Base-by-base conservation (phyloP, 2,113 vertebrate genomes). In the Leucoraja erinaceus region DNA sequence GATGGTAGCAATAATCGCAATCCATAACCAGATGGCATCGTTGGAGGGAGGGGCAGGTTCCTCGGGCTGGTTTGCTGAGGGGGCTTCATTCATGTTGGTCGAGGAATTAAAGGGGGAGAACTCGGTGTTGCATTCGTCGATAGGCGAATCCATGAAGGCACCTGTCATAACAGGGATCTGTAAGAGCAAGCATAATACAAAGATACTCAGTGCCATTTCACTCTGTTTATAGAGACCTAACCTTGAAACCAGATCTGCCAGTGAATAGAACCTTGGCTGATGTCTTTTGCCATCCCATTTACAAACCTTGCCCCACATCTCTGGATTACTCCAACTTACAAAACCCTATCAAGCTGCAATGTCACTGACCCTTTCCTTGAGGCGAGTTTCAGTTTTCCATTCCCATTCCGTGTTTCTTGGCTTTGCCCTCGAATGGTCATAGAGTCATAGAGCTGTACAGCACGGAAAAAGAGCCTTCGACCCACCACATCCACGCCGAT, bases 111-210 rank as follows among this genome's bases (percentile, higher is more conserved):
- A 99, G 94, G 99, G 97, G 5, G 98, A 99, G 94, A 99, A 98
- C 33, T 99, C 99, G 0, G 97, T 96, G 74, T 98, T 98, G 96
- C 99, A 99, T 95, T 99, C 98, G 47, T 99, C 98, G 0, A 97
- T 98, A 83, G 98, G 97, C 0, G 99, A 98, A 96, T 99, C 99
- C 99, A 99, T 99, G 96, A 99, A 99, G 56, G 97, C 98, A 22
- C 98, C 99, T 93, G 98, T 98, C 98, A 99, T 99, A 38, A 99
- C 98, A 76, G 99, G 99, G 95, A 99, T 97, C 99, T 99, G 96
- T 16, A 61, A n/a, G 83, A 63, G 28, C 5, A n/a, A 88, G 59
- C 59, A 88, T 0, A 88, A 63, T 7, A 14, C 59, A 63, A 88
- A 84, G 83, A 63, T 88, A 63, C n/a, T 88, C 56, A 88, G 28